Conservation (phyloP, 2,888 invertebrate genomes). For the Anticlea derivata region DNA sequence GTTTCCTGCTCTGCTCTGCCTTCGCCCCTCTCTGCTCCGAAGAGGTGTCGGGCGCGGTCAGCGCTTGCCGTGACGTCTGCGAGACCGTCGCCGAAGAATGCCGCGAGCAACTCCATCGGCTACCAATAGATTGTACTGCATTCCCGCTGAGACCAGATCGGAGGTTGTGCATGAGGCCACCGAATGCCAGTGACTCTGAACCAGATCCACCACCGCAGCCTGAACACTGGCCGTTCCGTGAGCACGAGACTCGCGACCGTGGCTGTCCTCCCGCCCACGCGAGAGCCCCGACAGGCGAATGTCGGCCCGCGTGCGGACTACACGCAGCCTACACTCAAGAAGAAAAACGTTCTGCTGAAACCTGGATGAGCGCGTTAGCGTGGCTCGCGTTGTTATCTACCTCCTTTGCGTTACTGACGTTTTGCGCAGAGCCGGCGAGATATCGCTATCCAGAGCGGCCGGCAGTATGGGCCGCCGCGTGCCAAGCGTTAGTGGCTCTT, state of each 20-base stretch:
- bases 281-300: constrained; percentile 81
- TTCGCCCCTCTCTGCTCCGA: constrained; percentile 96
- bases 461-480: constrained; percentile 94
- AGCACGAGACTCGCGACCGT: constrained; percentile 55
- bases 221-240: constrained; percentile 69
- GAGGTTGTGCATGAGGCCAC: constrained; percentile 90
- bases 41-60: constrained; percentile 92
- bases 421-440: constrained; percentile 93
- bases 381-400: constrained; percentile 92
- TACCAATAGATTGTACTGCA: constrained; percentile 88
- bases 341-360: constrained; percentile 88
- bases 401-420: constrained; percentile 92
- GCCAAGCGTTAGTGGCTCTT: constrained; percentile 91
- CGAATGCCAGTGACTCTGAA: constrained; percentile 73
- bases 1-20: constrained; percentile 95
- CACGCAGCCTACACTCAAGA: constrained; percentile 87
- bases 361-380: constrained; percentile 91
- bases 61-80: constrained; percentile 94
- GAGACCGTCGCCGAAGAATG: constrained; percentile 90
- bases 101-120: constrained; percentile 89
- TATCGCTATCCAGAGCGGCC: constrained; percentile 97
- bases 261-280: constrained; percentile 86
- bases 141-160: constrained; percentile 89
- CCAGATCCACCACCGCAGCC: constrained; percentile 70
- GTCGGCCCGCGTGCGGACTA: constrained; percentile 87